Evolutionary conservation across 2,113 vertebrate genomes (phyloP), one percentile per base, ranked within the genome.

Genomic region (Sclerurus mexicanus): DNA sequence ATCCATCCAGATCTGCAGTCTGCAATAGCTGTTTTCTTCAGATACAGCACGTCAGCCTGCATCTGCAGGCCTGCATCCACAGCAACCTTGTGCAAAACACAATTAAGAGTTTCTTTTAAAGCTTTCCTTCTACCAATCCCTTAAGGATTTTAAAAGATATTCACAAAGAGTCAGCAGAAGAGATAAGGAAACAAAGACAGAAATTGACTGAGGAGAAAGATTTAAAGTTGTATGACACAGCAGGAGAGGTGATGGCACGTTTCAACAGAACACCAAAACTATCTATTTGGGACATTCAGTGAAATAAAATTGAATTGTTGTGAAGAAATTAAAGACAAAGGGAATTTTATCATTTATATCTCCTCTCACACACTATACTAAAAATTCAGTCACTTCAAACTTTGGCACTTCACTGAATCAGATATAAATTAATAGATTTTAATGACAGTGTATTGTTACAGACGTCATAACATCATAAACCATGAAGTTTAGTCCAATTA

Each of bases 21-120:
- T 56, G 30, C n/a, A 49, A 8, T 3, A 33, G 27, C 2, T 60
- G 10, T 4, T 67, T 84, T 58, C 47, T 87, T 67, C 62, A 53
- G 64, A 73, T 73, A 21, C 0, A 0, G 10, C n/a, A 14, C 17
- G 19, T n/a, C 19, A 19, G 42, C 7, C 37, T 58, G 27, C 21
- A 37, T 37, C 56, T 71, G 33, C 30, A 47, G 22, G 30, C 16
- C 37, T 40, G 27, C 18, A 14, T 42, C 25, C 67, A 44, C 37
- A 42, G 17, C 8, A 35, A 8, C 28, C n/a, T 44, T 7, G 11
- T 20, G 59, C 37, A 71, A 87, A 84, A 28, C 35, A 30, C 2
- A 3, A 63, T 23, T n/a, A 22, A 33, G 25, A 58, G 7, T 77
- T 74, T 84, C 30, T 71, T 50, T 91, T 35, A 58, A 77, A 92